Evolutionary conservation across 1,140 invertebrate species (phyloP), one percentile per base, ranked within the genome.

Genomic region (Rhyzopertha dominica): DNA sequence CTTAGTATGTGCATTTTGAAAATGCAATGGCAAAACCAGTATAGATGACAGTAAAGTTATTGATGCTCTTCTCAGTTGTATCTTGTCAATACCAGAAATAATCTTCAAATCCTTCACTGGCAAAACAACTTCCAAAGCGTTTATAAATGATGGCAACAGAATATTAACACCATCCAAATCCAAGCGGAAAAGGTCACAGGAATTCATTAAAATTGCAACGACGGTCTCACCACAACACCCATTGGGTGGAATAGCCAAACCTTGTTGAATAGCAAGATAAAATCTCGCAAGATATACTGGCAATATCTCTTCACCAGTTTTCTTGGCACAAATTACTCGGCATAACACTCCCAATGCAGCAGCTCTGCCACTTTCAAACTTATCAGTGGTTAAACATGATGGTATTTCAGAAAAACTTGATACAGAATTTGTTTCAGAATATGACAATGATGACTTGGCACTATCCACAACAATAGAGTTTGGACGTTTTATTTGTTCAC

Each of bases 341-440:
- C 93, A 97, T 4, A 99, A 69, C 4, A 94, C 85, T 1, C 93
- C 95, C 51, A 98, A 77, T 2, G 96, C 95, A 71, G 98, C 94
- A 0, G 96, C 95, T 54, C 90, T 76, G 2, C 96, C 96, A 53
- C 81, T 78, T 61, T 87, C 82, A 58, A 82, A 85, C 54, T 80
- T 80, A 55, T 84, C 81, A 42, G 81, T 82, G 10, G 71, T 72
- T 24, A 79, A 64, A 19, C 69, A 67, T 7, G 69, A 48, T 20
- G 74, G 73, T 9, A 67, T 58, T 52, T 76, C 73, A 54, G 72
- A 70, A n/a, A n/a, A n/a, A n/a, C n/a, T n/a, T n/a, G n/a, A n/a
- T 16, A 76, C 54, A 3, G 74, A 76, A 57, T 68, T 71, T 1
- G 73, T 71, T 23, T 74, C 73, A 59, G 24, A 74, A 65, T 36